Percentiles rank a stretch among this genome's conserved stretches.
These are phyloP conservation scores for Zaprionus davidi DNA, from an alignment of 1,140 invertebrate species.

Conservation along the genomic window DNA sequence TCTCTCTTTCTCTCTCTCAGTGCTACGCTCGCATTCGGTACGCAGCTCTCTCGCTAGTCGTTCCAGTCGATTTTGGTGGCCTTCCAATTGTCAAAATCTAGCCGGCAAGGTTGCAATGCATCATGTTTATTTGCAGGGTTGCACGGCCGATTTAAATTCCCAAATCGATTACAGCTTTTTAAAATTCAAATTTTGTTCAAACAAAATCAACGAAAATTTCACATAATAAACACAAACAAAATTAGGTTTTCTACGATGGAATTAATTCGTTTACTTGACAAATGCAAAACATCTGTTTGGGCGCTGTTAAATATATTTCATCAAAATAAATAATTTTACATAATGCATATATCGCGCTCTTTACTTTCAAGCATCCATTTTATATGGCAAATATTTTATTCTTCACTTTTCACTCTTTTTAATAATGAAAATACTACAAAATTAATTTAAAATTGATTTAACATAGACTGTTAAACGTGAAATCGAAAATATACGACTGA, in stretches of 20 bases:
- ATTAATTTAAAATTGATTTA: not conserved
- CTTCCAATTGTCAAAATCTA: conserved; percentile 51
- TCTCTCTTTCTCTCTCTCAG: conserved; percentile 17
- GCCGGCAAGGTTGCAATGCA: conserved; percentile 43
- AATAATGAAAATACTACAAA: not conserved
- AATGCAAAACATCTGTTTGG: too few relatives aligned
- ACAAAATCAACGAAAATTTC: not conserved
- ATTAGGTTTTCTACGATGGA: not conserved
- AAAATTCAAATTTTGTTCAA: not conserved
- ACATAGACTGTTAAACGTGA: not conserved
- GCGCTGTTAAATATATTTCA: too few relatives aligned
- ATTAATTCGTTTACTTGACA: not conserved
- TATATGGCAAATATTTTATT: not conserved
- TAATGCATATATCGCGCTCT: not conserved
- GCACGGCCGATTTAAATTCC: not conserved
- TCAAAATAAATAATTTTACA: not conserved
- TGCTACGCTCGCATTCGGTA: not conserved
- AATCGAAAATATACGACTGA: not conserved
- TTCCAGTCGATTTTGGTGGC: conserved; percentile 16
- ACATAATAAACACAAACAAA: not conserved
- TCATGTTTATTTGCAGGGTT: conserved; percentile 9
- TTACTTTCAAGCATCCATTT: not conserved
- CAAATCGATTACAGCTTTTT: conserved; percentile 1
- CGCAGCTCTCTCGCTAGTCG: not conserved
- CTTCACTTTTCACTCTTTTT: not conserved